Base-by-base conservation (phyloP, 2,888 invertebrate species). In the Parnassius glacialis region DNA sequence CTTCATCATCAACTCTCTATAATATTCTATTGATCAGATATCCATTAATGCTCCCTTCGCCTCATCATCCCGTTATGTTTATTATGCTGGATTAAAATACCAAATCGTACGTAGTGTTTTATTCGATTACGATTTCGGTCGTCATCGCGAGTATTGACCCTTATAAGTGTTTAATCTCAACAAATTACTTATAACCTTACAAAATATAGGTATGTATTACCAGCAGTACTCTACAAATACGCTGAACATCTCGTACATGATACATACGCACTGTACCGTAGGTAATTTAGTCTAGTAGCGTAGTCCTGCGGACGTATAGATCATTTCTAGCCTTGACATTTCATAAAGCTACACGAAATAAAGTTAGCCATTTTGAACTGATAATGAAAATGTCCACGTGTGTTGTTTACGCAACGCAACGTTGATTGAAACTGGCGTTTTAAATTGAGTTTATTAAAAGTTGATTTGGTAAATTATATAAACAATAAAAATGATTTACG, bases 261-360 rank as follows among this genome's bases (percentile, higher is more conserved):
- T 7, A 7, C 25, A 34, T 52, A 34, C 41, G 41, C 20, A 16
- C n/a, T 48, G 11, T 41, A 58, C 47, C 16, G 51, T 50, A n/a
- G 43, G 45, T 55, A 41, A 58, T 48, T 58, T 58, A 54, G 62
- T 41, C 11, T 11, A 34, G 44, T 41, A 50, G 34, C 34, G 34
- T 48, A 55, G 57, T 13, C 25, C 25, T 41, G 48, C 59, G 55
- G 58, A 59, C 62, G 59, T 51, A 52, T 47, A 56, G 54, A 58
- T 63, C 56, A 63, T 63, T 48, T 48, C 25, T 52, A 47, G 25
- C 62, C 62, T 63, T 63, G 62, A 63, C 62, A 63, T 59, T 51
- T 55, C 62, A 63, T 63, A 56, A 63, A 50, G 58, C 59, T 34
- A 62, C 42, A 59, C 47, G 43, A 57, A 62, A 62, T 62, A 57